These are phyloP conservation scores for Portunus trituberculatus DNA, from an alignment of 1,140 invertebrate species.

Conservation along the genomic window DNA sequence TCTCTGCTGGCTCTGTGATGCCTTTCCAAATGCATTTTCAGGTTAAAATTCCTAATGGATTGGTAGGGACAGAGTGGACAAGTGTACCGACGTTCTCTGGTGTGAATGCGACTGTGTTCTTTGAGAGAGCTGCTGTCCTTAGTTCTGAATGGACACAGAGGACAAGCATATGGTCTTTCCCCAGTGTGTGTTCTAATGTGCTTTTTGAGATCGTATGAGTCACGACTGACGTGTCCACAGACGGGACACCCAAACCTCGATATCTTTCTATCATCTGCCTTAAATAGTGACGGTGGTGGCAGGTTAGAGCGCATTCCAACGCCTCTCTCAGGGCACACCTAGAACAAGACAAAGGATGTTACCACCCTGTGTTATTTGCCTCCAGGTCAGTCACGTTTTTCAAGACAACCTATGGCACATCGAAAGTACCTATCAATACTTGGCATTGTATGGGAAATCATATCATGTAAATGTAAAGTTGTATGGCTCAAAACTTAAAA, in stretches of 20 bases:
- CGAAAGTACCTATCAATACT: too few relatives aligned
- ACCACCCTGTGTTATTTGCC: slow-evolving; percentile 37
- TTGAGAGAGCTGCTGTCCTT: slow-evolving; percentile 45
- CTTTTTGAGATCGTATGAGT: slow-evolving; percentile 63
- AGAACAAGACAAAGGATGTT: slow-evolving; percentile 66
- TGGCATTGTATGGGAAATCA: too few relatives aligned
- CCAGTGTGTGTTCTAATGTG: slow-evolving; percentile 64
- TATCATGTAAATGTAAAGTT: too few relatives aligned
- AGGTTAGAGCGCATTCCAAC: slow-evolving; percentile 43
- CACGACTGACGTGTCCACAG: slow-evolving; percentile 63
- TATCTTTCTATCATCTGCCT: slow-evolving; percentile 53
- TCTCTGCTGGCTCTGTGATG: not conserved
- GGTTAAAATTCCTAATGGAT: slow-evolving; percentile 29
- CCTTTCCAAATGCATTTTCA: slow-evolving; percentile 36
- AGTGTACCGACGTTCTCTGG: slow-evolving; percentile 15
- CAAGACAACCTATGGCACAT: not conserved
- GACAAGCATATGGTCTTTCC: slow-evolving; percentile 59
- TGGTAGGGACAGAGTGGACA: slow-evolving; percentile 54
- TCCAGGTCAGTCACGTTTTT: not conserved
- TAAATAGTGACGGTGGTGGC: slow-evolving; percentile 40
- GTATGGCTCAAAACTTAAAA: too few relatives aligned
- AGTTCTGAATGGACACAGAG: slow-evolving; percentile 52
- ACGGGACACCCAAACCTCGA: slow-evolving; percentile 52
- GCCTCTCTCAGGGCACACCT: slow-evolving; percentile 66
- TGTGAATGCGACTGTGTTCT: slow-evolving; percentile 55